Conservation (phyloP, 2,888 invertebrate genomes). For the Fragum whitleyi region DNA sequence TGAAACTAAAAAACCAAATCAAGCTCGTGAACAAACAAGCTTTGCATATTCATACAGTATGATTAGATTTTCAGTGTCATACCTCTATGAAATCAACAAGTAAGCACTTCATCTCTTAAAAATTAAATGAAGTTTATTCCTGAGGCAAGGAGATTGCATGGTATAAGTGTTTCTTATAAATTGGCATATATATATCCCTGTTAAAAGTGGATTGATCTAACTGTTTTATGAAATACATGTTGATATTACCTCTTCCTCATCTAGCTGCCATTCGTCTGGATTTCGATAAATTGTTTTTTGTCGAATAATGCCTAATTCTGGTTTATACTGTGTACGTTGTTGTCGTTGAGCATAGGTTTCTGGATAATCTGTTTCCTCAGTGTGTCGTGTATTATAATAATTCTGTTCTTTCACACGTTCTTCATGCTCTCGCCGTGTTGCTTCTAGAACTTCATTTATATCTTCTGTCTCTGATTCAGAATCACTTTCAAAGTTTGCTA, state of each 20-base stretch:
- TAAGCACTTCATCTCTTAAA: no score
- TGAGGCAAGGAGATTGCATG: no score
- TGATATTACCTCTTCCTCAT: slow-evolving; percentile 69
- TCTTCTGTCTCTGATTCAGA: slow-evolving; percentile 60
- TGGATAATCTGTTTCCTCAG: slow-evolving; percentile 43
- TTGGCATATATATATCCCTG: no score
- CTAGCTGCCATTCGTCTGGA: slow-evolving; percentile 68
- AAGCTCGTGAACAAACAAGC: no score
- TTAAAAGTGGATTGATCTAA: no score
- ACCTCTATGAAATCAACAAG: no score
- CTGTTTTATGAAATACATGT: no score
- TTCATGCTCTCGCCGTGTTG: slow-evolving; percentile 51
- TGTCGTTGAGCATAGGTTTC: slow-evolving; percentile 74
- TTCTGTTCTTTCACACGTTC: slow-evolving; percentile 29
- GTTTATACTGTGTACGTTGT: slow-evolving; percentile 68
- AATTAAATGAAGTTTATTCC: no score
- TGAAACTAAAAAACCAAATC: no score
- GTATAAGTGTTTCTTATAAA: no score
- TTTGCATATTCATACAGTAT: no score
- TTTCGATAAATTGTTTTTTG: slow-evolving; percentile 73
- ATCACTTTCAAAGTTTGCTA: slow-evolving; percentile 53
- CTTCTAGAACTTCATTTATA: slow-evolving; percentile 56
- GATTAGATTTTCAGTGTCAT: no score
- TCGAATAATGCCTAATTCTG: slow-evolving; percentile 63
- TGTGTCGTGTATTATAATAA: slow-evolving; percentile 23